These are phyloP conservation scores for Neopelma chrysocephalum DNA, from an alignment of 2,797 vertebrate genomes.

Conservation along the genomic window DNA sequence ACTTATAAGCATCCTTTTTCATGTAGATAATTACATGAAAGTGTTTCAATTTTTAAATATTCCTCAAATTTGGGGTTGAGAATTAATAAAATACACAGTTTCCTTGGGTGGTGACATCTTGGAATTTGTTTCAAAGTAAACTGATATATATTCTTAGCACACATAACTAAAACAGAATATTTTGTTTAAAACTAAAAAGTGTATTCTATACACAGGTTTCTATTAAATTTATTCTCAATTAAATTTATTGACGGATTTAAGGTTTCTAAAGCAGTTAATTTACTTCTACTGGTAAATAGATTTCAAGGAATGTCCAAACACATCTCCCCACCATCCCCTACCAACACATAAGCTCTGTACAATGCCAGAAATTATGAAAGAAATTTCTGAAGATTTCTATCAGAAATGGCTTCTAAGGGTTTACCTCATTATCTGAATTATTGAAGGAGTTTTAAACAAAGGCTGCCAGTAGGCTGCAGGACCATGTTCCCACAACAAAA, in stretches of 20 bases:
- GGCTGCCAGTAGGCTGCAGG: too few species aligned
- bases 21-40: slow-evolving; percentile 61
- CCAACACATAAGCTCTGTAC: not conserved
- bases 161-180: slow-evolving; percentile 6
- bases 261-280: not conserved
- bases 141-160: not conserved
- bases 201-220: not conserved
- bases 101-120: not conserved
- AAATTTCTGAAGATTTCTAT: not conserved
- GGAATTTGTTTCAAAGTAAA: not conserved
- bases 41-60: slow-evolving; percentile 43
- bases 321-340: not conserved
- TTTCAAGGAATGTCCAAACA: not conserved
- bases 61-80: slow-evolving; percentile 34
- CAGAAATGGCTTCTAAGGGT: not conserved
- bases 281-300: not conserved
- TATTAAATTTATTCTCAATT: not conserved
- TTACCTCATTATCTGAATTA: not conserved
- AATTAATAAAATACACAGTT: slow-evolving; percentile 46
- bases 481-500: not conserved
- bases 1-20: slow-evolving; percentile 73
- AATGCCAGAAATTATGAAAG: not conserved
- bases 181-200: slow-evolving; percentile 31
- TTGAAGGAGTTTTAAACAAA: not conserved
- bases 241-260: not conserved